Base-by-base conservation (phyloP, 2,888 invertebrate genomes). In the Hirtodrosophila duncani region DNA sequence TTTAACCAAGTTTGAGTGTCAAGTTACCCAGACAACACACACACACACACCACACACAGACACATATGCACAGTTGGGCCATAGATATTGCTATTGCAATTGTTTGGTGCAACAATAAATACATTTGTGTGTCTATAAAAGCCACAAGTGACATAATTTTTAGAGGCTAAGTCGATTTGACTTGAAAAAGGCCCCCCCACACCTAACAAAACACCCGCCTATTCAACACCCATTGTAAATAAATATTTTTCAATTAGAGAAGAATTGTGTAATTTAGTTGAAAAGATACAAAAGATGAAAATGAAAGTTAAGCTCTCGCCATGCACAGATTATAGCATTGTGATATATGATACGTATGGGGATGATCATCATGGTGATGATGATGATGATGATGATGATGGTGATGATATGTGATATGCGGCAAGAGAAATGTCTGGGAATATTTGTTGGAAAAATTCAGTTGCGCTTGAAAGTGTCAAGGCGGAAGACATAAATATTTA, bases 111-210 rank as follows among this genome's bases (percentile, higher is more conserved):
- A 34, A 10, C 2, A n/a, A 10, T 16, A 44, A 31, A 18, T 16
- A 24, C 6, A 26, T 16, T 2, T 41, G 37, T 34, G 50, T 37
- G 16, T 26, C n/a, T 14, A 13, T 18, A 63, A 75, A 65, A 67
- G 62, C 63, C 61, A 55, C 77, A 66, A 71, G 80, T 77, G 81
- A 80, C 75, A 77, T 69, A 80, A 78, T 77, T 77, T 72, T 52
- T 41, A 36, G 41, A 53, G 62, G 58, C 69, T 69, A 65, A 68
- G 61, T 50, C 67, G 66, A 62, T 65, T 68, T 67, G 44, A 31
- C 8, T 4, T 21, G 16, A 43, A 31, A 26, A 36, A 29, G 42
- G 18, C 34, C 18, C 51, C 30, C 46, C 46, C 23, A 39, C 45
- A 13, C 43, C 14, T 20, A 34, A 17, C 30, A 44, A 44, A 56